phyloP scores from a whole-genome alignment of 2,113 vertebrate genomes.

The Parotia lawesii region DNA sequence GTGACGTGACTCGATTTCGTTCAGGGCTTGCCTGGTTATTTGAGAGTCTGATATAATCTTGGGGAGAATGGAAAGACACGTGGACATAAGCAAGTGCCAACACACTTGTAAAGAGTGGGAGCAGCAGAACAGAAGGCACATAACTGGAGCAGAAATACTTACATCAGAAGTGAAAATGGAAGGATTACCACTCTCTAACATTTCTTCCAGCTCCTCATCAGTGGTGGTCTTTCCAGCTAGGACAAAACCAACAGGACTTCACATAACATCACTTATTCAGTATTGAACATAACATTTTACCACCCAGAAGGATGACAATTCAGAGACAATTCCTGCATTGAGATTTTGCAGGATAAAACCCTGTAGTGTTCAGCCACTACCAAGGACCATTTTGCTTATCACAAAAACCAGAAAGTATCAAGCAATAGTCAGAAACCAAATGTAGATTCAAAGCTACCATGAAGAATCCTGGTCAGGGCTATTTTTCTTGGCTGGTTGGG shows the following conservation, averaged over 20 bases:
- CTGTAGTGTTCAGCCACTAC: neutral
- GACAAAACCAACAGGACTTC: neutral
- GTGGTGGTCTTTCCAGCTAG: constrained; percentile 90
- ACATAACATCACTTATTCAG: neutral
- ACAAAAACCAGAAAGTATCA: neutral
- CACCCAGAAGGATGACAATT: neutral
- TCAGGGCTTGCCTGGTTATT: constrained; percentile 89
- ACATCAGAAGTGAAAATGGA: constrained; percentile 94
- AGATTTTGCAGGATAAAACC: neutral
- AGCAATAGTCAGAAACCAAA: neutral
- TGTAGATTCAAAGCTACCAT: neutral
- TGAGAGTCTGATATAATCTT: constrained; percentile 96
- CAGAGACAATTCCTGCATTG: neutral
- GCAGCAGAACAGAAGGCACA: fast-evolving
- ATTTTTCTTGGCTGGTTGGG: neutral
- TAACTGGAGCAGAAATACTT: constrained; percentile 31
- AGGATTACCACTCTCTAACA: constrained; percentile 92
- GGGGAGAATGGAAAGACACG: neutral
- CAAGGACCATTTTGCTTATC: neutral
- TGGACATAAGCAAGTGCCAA: fast-evolving
- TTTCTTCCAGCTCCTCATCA: constrained; percentile 89
- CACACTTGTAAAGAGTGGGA: fast-evolving
- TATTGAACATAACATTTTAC: neutral
- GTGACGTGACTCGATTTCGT: constrained; percentile 93
- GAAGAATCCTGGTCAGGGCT: neutral